These are phyloP conservation scores for Phalacrocorax aristotelis DNA, from an alignment of 2,113 vertebrate genomes.

Conservation along the genomic window DNA sequence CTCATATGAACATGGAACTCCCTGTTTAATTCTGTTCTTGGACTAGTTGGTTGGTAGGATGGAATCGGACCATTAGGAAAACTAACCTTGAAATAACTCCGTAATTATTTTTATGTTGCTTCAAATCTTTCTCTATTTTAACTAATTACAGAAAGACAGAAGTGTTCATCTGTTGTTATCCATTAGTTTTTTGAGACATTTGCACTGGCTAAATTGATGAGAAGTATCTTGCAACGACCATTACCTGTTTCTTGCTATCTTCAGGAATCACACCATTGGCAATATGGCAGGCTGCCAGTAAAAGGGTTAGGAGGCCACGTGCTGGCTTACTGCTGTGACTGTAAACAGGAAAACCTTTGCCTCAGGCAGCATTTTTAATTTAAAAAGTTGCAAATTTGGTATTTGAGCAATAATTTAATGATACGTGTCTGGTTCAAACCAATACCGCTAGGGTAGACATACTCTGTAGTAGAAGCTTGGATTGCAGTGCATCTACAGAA, in stretches of 20 bases:
- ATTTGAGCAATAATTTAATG: not conserved
- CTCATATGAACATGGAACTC: not conserved
- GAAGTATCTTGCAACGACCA: not conserved
- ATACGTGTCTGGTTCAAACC: not conserved
- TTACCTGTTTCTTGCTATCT: not conserved
- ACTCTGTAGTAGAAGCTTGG: not conserved
- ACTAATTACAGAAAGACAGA: not conserved
- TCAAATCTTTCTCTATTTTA: not conserved
- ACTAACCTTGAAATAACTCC: not conserved
- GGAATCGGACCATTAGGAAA: not conserved
- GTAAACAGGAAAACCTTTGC: not conserved
- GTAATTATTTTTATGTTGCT: not conserved
- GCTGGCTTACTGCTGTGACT: not conserved
- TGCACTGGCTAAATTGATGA: not conserved
- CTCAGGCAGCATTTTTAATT: conserved; percentile 11
- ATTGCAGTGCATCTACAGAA: not conserved
- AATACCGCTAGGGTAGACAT: not conserved
- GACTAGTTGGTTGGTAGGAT: not conserved
- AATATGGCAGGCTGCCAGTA: not conserved
- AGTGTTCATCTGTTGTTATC: not conserved
- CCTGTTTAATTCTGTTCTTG: not conserved
- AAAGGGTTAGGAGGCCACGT: not conserved
- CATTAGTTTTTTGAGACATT: not conserved
- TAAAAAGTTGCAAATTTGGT: not conserved
- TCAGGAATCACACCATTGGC: not conserved